Percentiles rank a stretch among this genome's conserved stretches.
Evolutionary conservation across 2,888 invertebrate species (phyloP).

Genomic region (Bellardia pandia): DNA sequence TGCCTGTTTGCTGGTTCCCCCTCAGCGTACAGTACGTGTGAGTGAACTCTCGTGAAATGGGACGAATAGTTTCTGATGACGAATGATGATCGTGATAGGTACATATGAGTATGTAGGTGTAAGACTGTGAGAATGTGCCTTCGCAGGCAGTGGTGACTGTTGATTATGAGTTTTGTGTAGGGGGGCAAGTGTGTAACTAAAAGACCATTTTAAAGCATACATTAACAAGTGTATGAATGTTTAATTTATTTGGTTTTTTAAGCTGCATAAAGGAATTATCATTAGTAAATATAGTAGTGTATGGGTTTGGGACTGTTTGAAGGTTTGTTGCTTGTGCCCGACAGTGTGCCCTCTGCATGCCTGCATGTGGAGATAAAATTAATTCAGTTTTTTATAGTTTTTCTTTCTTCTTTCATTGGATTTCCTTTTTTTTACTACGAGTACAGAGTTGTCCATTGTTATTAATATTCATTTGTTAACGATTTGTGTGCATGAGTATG

Average conservation of each 20-base stretch:
- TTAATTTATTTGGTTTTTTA: constrained; percentile 38
- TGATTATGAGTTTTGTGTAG: constrained; percentile 3
- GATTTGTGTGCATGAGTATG: constrained; percentile 16
- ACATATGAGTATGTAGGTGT: not conserved
- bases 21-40: not conserved
- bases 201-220: constrained; percentile 32
- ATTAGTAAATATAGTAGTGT: no score
- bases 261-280: constrained; percentile 11
- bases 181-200: constrained; percentile 23
- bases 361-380: constrained; percentile 70
- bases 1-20: not conserved
- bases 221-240: constrained; percentile 57
- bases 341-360: constrained; percentile 48
- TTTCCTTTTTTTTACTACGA: constrained; percentile 42
- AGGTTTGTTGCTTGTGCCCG: constrained; percentile 37
- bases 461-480: constrained; percentile 68
- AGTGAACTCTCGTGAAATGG: not conserved
- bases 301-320: not conserved
- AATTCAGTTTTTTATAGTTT: constrained; percentile 57
- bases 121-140: no score
- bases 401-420: constrained; percentile 12
- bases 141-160: not conserved
- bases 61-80: not conserved
- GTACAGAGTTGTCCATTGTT: constrained; percentile 39
- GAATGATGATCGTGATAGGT: not conserved